Base-by-base conservation (phyloP, 2,113 vertebrate genomes). In the Bagarius yarrelli region DNA sequence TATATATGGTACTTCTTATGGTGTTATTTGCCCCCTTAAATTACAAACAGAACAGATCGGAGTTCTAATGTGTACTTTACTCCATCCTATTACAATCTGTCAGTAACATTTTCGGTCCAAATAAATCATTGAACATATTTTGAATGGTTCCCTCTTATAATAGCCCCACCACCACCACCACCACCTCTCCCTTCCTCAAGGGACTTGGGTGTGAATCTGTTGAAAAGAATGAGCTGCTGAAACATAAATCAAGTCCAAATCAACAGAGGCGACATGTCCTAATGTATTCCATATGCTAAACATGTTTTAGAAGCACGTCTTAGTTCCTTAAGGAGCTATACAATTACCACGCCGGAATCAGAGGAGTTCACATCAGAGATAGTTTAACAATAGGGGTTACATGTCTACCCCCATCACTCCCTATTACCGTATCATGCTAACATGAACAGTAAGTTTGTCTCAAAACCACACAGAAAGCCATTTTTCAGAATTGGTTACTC, bases 11-110 rank as follows among this genome's bases (percentile, higher is more conserved):
- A 32, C 50, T 52, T 53, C n/a, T 50, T 50, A 5, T 50, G 50
- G 18, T 21, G 52, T 72, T 32, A 72, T 53, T 72, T 32, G 8
- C 18, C 47, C 16, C 18, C 4, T 47, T 47, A 71, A 30, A 72
- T 73, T 73, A 55, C 50, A 55, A 73, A 55, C 64, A 30, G 78
- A 50, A 79, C 72, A 69, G 50, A 36, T 57, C 64, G 59, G 9
- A 18, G 19, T 76, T 79, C 52, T 84, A 84, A 88, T 78, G 85
- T 86, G 69, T 76, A 72, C 86, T 78, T 60, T 67, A 79, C 87
- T 81, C 76, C 60, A 85, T 63, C 21, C 47, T 36, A 69, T 84
- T 83, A 77, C 61, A 72, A 76, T 87, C 82, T 66, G 83, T 80
- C 80, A 86, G 16, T 72, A 47, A 78, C 74, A 77, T 32, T 52